These are phyloP conservation scores for Apus apus DNA, from an alignment of 2,113 vertebrate genomes.

Conservation along the genomic window DNA sequence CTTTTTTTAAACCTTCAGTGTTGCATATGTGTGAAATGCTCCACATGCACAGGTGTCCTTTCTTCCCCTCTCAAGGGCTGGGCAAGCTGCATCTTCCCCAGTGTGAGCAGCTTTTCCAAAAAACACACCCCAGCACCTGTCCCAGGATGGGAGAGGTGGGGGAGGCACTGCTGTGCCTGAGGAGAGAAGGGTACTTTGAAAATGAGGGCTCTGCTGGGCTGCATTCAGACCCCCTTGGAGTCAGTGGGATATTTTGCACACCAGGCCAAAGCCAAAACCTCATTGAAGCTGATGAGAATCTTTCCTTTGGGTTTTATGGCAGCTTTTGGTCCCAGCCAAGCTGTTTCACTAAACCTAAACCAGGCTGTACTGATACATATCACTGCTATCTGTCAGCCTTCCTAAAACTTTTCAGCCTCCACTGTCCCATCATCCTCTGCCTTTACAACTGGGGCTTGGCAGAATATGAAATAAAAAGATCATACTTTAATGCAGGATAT, in stretches of 20 bases:
- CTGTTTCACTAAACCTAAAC: background rate
- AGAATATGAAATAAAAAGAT: background rate
- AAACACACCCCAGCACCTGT: background rate
- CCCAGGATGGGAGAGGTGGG: background rate
- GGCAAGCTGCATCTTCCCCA: background rate
- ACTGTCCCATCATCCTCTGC: background rate
- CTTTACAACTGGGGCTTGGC: background rate
- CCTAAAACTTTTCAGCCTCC: background rate
- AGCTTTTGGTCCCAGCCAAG: background rate
- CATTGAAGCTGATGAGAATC: background rate
- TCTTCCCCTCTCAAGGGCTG: background rate
- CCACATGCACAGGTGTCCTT: background rate
- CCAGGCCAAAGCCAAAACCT: background rate
- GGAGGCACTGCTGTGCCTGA: background rate
- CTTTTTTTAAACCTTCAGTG: background rate
- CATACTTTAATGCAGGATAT: background rate
- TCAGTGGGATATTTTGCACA: background rate
- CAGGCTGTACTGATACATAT: background rate
- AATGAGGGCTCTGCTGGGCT: background rate
- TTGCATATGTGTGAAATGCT: background rate
- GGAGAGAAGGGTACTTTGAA: background rate
- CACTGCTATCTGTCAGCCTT: background rate
- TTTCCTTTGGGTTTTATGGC: background rate
- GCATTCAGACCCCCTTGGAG: rapidly evolving
- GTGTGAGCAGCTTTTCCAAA: background rate